Evolutionary conservation across 2,888 invertebrate species (phyloP).

Genomic region (Drosophila prostipennis): DNA sequence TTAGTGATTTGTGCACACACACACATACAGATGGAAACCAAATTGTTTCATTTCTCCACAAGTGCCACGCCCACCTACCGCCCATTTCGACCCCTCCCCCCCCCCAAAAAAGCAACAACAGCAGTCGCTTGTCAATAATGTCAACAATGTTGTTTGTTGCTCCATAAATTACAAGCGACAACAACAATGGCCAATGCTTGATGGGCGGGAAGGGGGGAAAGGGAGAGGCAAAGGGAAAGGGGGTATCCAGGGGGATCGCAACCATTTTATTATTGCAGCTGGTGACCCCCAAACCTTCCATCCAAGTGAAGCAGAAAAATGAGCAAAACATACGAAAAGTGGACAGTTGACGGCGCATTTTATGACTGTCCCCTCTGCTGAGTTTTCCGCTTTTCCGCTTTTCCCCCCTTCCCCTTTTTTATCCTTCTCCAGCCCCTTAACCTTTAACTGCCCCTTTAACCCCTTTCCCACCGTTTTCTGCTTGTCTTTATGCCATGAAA

Average conservation of each 20-base stretch:
- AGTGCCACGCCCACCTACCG: slow-evolving; percentile 6
- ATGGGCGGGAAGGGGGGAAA: not conserved
- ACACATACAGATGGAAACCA: slow-evolving; percentile 16
- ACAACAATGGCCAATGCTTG: slow-evolving; percentile 34
- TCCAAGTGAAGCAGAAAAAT: slow-evolving; percentile 8
- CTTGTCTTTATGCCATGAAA: slow-evolving; percentile 17
- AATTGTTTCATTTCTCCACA: slow-evolving; percentile 30
- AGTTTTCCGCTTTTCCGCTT: slow-evolving; percentile 1
- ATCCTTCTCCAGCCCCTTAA: not conserved
- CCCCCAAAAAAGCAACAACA: slow-evolving; percentile 10
- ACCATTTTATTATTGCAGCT: slow-evolving; percentile 50
- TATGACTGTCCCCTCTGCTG: slow-evolving; percentile 25
- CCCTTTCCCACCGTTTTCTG: not conserved
- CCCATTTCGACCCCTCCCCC: not conserved
- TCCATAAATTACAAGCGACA: slow-evolving; percentile 71
- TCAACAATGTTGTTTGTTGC: slow-evolving; percentile 78
- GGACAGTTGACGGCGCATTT: slow-evolving; percentile 45
- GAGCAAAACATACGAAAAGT: slow-evolving; percentile 36
- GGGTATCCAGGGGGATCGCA: slow-evolving; percentile 7
- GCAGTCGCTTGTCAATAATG: slow-evolving; percentile 75
- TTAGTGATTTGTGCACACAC: not conserved
- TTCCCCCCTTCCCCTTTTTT: not conserved
- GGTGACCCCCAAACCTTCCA: slow-evolving; percentile 14
- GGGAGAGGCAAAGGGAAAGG: not conserved
- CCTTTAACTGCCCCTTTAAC: not conserved